A percentile compares a stretch with the other conserved stretches of the same genome.
Evolutionary conservation across 2,888 invertebrate species (phyloP).

Genomic region (Dastarcus helophoroides): DNA sequence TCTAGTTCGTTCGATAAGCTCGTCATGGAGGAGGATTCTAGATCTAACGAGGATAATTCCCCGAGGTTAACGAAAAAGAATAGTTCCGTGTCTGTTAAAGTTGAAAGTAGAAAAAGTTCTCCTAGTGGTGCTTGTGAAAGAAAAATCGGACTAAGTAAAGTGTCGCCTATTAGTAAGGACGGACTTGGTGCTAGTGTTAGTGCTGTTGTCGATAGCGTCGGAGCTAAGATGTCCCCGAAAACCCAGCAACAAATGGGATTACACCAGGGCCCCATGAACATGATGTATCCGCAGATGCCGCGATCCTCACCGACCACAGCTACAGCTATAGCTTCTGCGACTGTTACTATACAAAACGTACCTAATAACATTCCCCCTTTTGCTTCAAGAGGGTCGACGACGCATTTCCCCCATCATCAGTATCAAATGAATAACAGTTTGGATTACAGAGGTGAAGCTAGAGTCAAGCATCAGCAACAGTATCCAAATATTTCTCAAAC

Average conservation of each 20-base stretch:
- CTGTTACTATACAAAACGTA: slow-evolving; percentile 43
- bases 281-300: slow-evolving; percentile 48
- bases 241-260: slow-evolving; percentile 44
- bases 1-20: slow-evolving; percentile 57
- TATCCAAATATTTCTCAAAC: slow-evolving; percentile 15
- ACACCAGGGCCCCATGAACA: slow-evolving; percentile 47
- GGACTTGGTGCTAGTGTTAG: slow-evolving; percentile 34
- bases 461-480: slow-evolving; percentile 25
- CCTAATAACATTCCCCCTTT: slow-evolving; percentile 49
- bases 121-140: slow-evolving; percentile 41
- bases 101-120: slow-evolving; percentile 41
- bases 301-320: slow-evolving; percentile 61
- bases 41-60: slow-evolving; percentile 55
- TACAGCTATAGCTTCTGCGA: slow-evolving; percentile 46
- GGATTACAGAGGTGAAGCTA: slow-evolving; percentile 29
- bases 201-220: slow-evolving; percentile 35
- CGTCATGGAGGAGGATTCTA: slow-evolving; percentile 61
- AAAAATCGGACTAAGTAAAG: slow-evolving; percentile 42
- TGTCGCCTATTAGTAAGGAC: slow-evolving; percentile 45
- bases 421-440: slow-evolving; percentile 31
- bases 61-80: slow-evolving; percentile 43
- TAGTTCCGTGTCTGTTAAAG: slow-evolving; percentile 39
- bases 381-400: slow-evolving; percentile 42
- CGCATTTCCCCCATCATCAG: slow-evolving; percentile 32
- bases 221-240: slow-evolving; percentile 51